Percentiles rank a stretch among this genome's conserved stretches.
These are phyloP conservation scores for Pseudochirops corinnae DNA, from an alignment of 2,797 vertebrate species.

Conservation along the genomic window DNA sequence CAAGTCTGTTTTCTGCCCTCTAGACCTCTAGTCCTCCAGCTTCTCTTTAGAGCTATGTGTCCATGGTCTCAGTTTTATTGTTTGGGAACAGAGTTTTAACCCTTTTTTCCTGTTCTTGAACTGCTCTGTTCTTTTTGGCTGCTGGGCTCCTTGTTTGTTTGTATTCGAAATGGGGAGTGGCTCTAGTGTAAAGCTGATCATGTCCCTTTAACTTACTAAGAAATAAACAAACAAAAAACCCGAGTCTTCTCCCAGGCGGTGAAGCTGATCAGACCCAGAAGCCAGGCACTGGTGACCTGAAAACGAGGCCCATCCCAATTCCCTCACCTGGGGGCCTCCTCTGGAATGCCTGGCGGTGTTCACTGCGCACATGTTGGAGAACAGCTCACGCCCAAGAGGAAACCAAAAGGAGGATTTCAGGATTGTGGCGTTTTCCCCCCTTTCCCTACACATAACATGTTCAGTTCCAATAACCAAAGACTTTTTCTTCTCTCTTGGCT, in stretches of 20 bases:
- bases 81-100: not conserved
- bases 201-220: slow-evolving; percentile 9
- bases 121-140: not conserved
- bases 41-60: not conserved
- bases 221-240: not conserved
- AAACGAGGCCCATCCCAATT: slow-evolving; percentile 7
- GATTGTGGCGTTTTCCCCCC: not conserved
- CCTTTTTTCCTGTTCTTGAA: not conserved
- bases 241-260: slow-evolving; percentile 32
- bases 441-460: not conserved
- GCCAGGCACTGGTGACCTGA: slow-evolving; percentile 8
- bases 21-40: not conserved
- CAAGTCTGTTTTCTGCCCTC: not conserved
- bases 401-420: slow-evolving; percentile 44
- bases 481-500: slow-evolving; percentile 23
- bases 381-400: slow-evolving; percentile 54
- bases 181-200: slow-evolving; percentile 46
- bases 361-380: not conserved
- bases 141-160: not conserved
- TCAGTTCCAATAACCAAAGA: slow-evolving; percentile 47
- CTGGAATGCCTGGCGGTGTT: slow-evolving; percentile 55
- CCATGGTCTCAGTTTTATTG: not conserved
- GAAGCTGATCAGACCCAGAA: slow-evolving; percentile 30
- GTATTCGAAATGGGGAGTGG: not conserved
- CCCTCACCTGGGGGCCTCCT: slow-evolving; percentile 44